These are phyloP conservation scores for Oncorhynchus mykiss DNA, from an alignment of 2,113 vertebrate genomes.

Conservation along the genomic window DNA sequence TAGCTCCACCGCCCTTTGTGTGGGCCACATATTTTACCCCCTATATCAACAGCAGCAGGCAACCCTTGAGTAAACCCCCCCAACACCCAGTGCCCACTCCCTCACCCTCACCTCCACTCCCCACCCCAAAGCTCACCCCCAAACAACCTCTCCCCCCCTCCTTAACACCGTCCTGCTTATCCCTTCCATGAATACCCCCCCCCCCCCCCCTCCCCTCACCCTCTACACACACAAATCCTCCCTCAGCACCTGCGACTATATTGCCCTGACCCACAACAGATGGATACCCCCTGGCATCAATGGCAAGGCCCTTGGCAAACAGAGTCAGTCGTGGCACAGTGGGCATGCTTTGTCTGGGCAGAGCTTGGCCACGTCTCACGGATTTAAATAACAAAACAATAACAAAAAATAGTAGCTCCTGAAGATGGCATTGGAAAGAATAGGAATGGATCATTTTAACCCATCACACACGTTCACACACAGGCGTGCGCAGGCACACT, in stretches of 20 bases:
- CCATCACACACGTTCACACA: slow-evolving; percentile 36
- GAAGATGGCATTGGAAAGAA: neutral
- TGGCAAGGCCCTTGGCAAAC: slow-evolving; percentile 80
- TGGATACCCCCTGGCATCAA: slow-evolving; percentile 79
- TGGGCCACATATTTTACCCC: slow-evolving; percentile 71
- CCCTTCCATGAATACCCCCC: neutral
- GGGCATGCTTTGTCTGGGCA: slow-evolving; percentile 55
- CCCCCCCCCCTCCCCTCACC: neutral
- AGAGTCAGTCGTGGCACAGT: slow-evolving; percentile 29
- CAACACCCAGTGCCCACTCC: neutral
- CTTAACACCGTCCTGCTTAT: neutral
- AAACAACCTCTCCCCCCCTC: too few species aligned
- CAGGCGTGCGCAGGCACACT: too few species aligned
- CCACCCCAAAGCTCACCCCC: too few species aligned
- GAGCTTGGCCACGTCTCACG: slow-evolving; percentile 44
- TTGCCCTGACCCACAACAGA: slow-evolving; percentile 75
- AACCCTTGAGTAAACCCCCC: neutral
- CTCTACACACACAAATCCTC: slow-evolving; percentile 23
- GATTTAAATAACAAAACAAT: slow-evolving; percentile 3
- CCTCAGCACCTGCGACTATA: slow-evolving; percentile 78
- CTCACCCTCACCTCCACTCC: neutral
- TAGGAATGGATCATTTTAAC: slow-evolving; percentile 21
- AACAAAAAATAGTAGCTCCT: slow-evolving; percentile 30
- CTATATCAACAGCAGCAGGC: slow-evolving; percentile 1
- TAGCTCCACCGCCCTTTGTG: slow-evolving; percentile 84